Percentiles rank a stretch among this genome's conserved stretches.
These are phyloP conservation scores for Vanacampus margaritifer DNA, from an alignment of 2,113 vertebrate genomes.

Conservation along the genomic window DNA sequence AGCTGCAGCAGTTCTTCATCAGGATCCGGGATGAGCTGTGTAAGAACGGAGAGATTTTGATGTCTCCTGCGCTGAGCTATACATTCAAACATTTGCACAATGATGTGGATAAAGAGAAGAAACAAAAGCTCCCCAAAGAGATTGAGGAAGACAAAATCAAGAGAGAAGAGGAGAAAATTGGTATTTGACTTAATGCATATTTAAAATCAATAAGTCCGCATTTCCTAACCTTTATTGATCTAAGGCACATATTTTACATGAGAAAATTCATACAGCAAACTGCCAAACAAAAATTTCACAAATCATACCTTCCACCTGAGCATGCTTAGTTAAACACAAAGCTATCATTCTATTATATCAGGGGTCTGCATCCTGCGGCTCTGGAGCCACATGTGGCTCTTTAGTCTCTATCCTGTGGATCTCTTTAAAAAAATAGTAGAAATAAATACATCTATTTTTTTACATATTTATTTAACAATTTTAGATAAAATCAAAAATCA, in stretches of 20 bases:
- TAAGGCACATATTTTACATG: neutral
- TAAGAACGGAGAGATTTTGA: conserved; percentile 97
- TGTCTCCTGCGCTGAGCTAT: conserved; percentile 95
- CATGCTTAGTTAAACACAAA: too few species aligned
- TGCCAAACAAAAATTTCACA: neutral
- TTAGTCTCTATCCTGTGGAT: too few species aligned
- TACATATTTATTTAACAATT: too few species aligned
- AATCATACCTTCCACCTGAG: neutral
- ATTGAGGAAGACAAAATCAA: conserved; percentile 96
- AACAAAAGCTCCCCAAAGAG: conserved; percentile 94
- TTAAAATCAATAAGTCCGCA: neutral
- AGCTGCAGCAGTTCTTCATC: conserved; percentile 97
- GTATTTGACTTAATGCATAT: conserved; percentile 55
- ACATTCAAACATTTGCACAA: conserved; percentile 94
- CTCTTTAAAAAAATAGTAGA: too few species aligned
- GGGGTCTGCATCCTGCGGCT: too few species aligned
- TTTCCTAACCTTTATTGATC: neutral
- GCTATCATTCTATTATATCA: too few species aligned
- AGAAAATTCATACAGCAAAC: neutral
- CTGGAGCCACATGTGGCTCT: too few species aligned
- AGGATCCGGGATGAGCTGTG: conserved; percentile 96
- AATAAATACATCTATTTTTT: too few species aligned
- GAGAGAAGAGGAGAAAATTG: conserved; percentile 96
- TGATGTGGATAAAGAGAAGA: conserved; percentile 97
- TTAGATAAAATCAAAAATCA: too few species aligned